Base-by-base conservation (phyloP, 1,140 invertebrate species). In the Lepidurus arcticus region DNA sequence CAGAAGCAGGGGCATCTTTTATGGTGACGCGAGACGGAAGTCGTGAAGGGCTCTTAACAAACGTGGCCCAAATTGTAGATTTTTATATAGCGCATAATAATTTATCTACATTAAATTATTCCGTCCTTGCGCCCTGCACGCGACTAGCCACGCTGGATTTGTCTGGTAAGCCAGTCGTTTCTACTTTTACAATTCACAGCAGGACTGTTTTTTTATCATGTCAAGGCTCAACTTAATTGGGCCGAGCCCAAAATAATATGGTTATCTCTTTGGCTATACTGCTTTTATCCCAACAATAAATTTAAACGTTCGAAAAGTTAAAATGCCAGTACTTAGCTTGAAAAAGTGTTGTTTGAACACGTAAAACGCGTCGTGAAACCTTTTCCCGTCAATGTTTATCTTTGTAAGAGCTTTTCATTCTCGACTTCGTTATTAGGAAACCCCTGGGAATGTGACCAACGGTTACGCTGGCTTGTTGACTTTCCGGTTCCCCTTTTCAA, bases 11-110 rank as follows among this genome's bases (percentile, higher is more conserved):
- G 21, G 5, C 53, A 65, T 65, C 53, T 16, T 21, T 65, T 13
- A 7, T 21, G 16, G 53, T 65, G 16, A 65, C 53, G 21, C 21
- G n/a, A 13, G 53, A 65, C 53, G 21, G 21, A 65, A 65, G 53
- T 65, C 16, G 53, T 7, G 53, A 8, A 65, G 16, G 13, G 16
- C 53, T 65, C 21, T 21, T 65, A 65, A 65, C 53, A n/a, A 65
- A 65, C 21, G 53, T 65, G 21, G 53, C 16, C 53, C 53, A 65
- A 16, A 65, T 65, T 65, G 53, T 65, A 21, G 53, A 65, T n/a
- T 21, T 65, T 65, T 21, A 65, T 65, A 16, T 65, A 13, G 21
- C 53, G 53, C 53, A 65, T 65, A 65, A 65, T 65, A 65, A 65
- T 65, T 1, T 65, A 65, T 65, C 53, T 65, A 65, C 53, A 21